These are phyloP conservation scores for Drosophila truncata DNA, from an alignment of 1,140 invertebrate genomes.

Conservation along the genomic window DNA sequence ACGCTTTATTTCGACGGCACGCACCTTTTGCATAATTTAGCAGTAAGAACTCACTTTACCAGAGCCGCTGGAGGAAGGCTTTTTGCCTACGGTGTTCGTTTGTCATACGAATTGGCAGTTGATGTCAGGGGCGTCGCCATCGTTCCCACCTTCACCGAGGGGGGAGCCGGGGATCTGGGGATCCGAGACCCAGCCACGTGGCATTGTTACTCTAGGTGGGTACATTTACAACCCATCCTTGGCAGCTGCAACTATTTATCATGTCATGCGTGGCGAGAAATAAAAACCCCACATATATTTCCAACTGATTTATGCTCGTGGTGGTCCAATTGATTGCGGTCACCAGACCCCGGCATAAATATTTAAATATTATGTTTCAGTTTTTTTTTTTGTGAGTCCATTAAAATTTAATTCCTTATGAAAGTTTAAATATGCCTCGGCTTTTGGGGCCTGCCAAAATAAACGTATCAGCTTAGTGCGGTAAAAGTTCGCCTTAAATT, in stretches of 20 bases:
- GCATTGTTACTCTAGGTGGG: conserved; percentile 39
- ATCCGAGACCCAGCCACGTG: conserved; percentile 52
- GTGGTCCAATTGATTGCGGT: conserved; percentile 58
- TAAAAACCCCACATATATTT: conserved; percentile 37
- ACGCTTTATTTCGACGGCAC: conserved; percentile 26
- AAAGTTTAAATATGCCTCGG: conserved; percentile 17
- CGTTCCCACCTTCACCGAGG: conserved; percentile 7
- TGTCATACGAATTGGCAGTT: conserved; percentile 59
- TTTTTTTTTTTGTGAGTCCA: conserved; percentile 2
- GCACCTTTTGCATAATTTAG: conserved; percentile 55
- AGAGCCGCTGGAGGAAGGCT: conserved; percentile 25
- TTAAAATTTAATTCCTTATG: conserved; percentile 42
- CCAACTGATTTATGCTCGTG: conserved; percentile 64
- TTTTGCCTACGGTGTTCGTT: conserved; percentile 23
- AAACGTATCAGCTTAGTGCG: conserved; percentile 12
- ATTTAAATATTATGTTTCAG: conserved; percentile 52
- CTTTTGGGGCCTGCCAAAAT: conserved; percentile 1
- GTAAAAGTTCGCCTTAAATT: conserved; percentile 20
- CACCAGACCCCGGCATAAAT: conserved; percentile 52
- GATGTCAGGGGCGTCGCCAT: conserved; percentile 54
- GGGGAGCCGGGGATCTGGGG: neutral
- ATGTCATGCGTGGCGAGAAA: conserved; percentile 38
- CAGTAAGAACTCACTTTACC: conserved; percentile 55
- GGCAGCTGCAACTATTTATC: conserved; percentile 60
- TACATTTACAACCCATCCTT: conserved; percentile 30